Evolutionary conservation across 2,113 vertebrate species (phyloP), one percentile per base, ranked within the genome.

Genomic region (Peromyscus maniculatus): DNA sequence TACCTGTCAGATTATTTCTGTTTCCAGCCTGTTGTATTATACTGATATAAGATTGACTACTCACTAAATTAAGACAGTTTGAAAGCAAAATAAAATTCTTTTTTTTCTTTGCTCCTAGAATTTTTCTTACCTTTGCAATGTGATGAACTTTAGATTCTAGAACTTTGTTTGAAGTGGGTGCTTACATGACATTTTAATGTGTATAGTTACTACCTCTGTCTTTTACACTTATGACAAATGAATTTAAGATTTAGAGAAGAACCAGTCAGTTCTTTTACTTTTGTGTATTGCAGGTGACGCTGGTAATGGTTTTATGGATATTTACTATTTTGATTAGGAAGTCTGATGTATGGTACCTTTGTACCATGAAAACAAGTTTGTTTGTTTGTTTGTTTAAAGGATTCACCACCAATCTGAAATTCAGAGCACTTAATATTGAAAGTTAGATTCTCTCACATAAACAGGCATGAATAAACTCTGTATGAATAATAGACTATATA

Each of bases 11-110:
- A 75, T 52, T 71, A 89, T 86, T 95, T 95, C 71, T 78, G 28
- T 82, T 91, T 52, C 24, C n/a, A 66, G 24, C 13, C 83, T 66
- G 74, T 15, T 62, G 36, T 36, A 79, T 36, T 39, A 84, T 74
- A 57, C 26, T 75, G 71, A 86, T 86, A 89, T 24, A 75, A 39
- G 46, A 97, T 59, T 55, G 87, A 67, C 43, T n/a, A 78, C 31
- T 31, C 80, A 92, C 28, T 96, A 66, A 78, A 90, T 94, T 94
- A 91, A 74, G 75, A 91, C 92, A 74, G 24, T 71, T 93, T 91
- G 16, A 95, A 96, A 90, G 83, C 59, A 96, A 97, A 93, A 19
- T n/a, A 89, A 89, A 94, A 17, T 57, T 87, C 64, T 55, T 24
- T 33, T 64, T 69, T 93, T 78, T 49, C 49, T 89, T 96, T 96